phyloP scores from a whole-genome alignment of 2,888 invertebrate species.

The Drosophila pegasa region DNA sequence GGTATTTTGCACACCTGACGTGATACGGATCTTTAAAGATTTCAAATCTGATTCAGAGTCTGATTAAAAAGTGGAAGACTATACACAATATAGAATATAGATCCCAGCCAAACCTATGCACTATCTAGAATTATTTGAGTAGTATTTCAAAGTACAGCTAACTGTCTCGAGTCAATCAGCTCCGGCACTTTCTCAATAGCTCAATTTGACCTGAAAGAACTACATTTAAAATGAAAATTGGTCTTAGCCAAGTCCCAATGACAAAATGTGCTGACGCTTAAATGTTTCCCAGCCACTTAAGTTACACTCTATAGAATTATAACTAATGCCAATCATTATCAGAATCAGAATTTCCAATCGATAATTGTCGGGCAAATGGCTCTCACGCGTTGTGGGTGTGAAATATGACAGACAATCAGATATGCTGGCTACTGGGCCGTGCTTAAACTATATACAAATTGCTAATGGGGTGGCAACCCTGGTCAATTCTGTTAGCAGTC shows the following conservation, averaged over 20 bases:
- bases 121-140: background rate
- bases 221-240: slow-evolving; percentile 56
- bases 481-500: slow-evolving; percentile 14
- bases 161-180: background rate
- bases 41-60: no score
- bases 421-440: background rate
- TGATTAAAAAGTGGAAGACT: no score
- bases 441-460: background rate
- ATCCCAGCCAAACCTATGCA: background rate
- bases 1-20: no score
- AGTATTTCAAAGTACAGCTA: background rate
- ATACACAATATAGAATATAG: background rate
- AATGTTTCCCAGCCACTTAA: slow-evolving; percentile 50
- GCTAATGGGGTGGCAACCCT: slow-evolving; percentile 31
- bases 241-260: slow-evolving; percentile 6
- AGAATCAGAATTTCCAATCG: slow-evolving; percentile 12
- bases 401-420: background rate
- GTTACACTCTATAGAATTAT: slow-evolving; percentile 3
- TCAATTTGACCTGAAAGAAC: slow-evolving; percentile 18
- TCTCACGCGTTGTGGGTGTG: slow-evolving; percentile 4
- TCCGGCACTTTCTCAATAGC: slow-evolving; percentile 18
- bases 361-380: slow-evolving; percentile 8
- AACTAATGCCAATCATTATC: slow-evolving; percentile 7
- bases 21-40: no score
- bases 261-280: slow-evolving; percentile 31